A percentile compares a stretch with the other conserved stretches of the same genome.
Evolutionary conservation across 2,113 vertebrate species (phyloP).

Genomic region (Bufo bufo): DNA sequence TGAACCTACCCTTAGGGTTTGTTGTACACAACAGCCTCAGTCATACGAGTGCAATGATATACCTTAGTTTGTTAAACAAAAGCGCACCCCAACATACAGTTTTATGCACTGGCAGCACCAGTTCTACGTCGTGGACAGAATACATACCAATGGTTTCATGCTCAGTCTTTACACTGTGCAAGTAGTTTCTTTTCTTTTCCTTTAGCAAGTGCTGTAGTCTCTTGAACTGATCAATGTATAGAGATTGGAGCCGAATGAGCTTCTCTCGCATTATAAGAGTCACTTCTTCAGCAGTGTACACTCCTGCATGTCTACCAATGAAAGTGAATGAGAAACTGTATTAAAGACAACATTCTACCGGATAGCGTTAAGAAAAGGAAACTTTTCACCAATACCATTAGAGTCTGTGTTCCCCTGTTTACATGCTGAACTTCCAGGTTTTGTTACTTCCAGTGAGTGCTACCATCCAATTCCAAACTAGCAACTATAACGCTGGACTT

Average conservation of each 20-base stretch:
- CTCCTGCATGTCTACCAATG: slow-evolving; percentile 85
- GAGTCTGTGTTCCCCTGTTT: too few species aligned
- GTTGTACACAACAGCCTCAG: background rate
- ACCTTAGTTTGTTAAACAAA: too few species aligned
- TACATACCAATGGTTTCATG: slow-evolving; percentile 85
- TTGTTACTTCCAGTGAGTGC: too few species aligned
- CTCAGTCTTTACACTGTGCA: slow-evolving; percentile 89
- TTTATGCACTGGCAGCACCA: background rate
- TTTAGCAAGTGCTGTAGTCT: slow-evolving; percentile 94
- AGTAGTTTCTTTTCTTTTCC: slow-evolving; percentile 90
- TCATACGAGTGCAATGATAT: background rate
- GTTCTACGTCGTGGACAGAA: background rate
- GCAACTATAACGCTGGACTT: too few species aligned
- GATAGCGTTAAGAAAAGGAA: too few species aligned
- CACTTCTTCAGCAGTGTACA: slow-evolving; percentile 97
- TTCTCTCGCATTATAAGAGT: slow-evolving; percentile 95
- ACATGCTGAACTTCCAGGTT: too few species aligned
- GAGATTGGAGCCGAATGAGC: slow-evolving; percentile 92
- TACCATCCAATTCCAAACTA: too few species aligned
- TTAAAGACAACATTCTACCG: too few species aligned
- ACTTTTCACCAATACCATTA: too few species aligned
- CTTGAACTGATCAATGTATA: slow-evolving; percentile 99
- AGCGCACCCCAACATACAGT: background rate
- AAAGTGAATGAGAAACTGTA: background rate
- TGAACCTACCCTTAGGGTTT: background rate